Conservation (phyloP, 1,140 invertebrate species). For the Wiebesia pumilae region DNA sequence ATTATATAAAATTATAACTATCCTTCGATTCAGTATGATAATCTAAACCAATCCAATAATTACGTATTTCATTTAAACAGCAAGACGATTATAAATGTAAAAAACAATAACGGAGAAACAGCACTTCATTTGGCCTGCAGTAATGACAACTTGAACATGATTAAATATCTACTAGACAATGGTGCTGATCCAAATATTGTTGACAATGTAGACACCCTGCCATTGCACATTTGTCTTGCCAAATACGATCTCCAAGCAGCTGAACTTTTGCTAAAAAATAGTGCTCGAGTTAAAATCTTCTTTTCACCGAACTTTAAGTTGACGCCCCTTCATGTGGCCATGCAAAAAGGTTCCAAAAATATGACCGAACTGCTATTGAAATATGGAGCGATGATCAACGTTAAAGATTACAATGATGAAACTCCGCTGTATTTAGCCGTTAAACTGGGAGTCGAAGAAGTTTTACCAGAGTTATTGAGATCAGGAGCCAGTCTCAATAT, state of each 20-base stretch:
- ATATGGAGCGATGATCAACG: background rate
- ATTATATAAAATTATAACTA: too few species aligned
- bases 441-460: background rate
- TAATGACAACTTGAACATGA: background rate
- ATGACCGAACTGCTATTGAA: background rate
- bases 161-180: background rate
- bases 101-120: background rate
- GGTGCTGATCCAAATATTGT: background rate
- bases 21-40: too few species aligned
- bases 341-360: background rate
- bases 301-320: background rate
- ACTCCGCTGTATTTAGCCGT: slow-evolving; percentile 3
- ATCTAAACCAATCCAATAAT: too few species aligned
- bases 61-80: background rate
- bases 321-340: slow-evolving; percentile 14
- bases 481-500: background rate
- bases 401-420: background rate
- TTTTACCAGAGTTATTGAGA: background rate
- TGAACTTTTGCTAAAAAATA: background rate
- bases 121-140: slow-evolving; percentile 5
- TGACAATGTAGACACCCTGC: background rate
- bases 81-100: background rate
- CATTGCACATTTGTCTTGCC: background rate
- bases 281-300: background rate
- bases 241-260: background rate